Evolutionary conservation across 1,140 invertebrate genomes (phyloP).

Genomic region (Euglossa dilemma): DNA sequence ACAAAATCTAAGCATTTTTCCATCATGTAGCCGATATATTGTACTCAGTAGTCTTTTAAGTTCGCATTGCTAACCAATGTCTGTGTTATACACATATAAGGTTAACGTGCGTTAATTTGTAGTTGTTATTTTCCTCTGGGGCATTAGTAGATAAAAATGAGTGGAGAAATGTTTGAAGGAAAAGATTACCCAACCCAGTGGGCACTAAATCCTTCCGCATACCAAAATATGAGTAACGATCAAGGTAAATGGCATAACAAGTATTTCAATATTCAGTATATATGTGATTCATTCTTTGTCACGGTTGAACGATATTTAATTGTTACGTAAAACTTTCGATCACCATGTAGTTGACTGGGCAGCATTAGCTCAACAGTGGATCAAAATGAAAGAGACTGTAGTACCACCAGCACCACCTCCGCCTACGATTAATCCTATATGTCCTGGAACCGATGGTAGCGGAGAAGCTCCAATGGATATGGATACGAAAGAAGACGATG

Average conservation of each 20-base stretch:
- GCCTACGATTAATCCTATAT: slow-evolving; percentile 77
- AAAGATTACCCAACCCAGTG: slow-evolving; percentile 87
- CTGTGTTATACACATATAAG: slow-evolving; percentile 31
- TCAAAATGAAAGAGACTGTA: slow-evolving; percentile 94
- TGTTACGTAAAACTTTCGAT: slow-evolving; percentile 12
- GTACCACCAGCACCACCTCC: slow-evolving; percentile 83
- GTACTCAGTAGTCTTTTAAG: background rate
- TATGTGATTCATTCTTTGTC: slow-evolving; percentile 1
- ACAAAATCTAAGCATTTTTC: slow-evolving; percentile 20
- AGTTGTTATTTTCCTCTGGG: slow-evolving; percentile 9
- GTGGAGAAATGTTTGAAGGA: slow-evolving; percentile 79
- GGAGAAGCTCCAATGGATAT: slow-evolving; percentile 94
- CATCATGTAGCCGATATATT: slow-evolving; percentile 29
- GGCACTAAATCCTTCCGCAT: slow-evolving; percentile 88
- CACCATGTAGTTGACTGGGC: slow-evolving; percentile 93
- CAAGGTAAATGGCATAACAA: slow-evolving; percentile 76
- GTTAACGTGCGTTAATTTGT: slow-evolving; percentile 34
- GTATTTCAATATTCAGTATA: slow-evolving; percentile 2
- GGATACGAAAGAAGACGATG: slow-evolving; percentile 86
- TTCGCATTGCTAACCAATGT: slow-evolving; percentile 8
- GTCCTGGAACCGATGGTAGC: slow-evolving; percentile 82
- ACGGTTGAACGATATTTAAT: slow-evolving; percentile 27
- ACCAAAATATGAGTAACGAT: slow-evolving; percentile 84
- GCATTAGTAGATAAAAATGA: slow-evolving; percentile 69
- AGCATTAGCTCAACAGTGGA: slow-evolving; percentile 97